Conservation (phyloP, 2,113 vertebrate species). For the Tragelaphus imberbis region DNA sequence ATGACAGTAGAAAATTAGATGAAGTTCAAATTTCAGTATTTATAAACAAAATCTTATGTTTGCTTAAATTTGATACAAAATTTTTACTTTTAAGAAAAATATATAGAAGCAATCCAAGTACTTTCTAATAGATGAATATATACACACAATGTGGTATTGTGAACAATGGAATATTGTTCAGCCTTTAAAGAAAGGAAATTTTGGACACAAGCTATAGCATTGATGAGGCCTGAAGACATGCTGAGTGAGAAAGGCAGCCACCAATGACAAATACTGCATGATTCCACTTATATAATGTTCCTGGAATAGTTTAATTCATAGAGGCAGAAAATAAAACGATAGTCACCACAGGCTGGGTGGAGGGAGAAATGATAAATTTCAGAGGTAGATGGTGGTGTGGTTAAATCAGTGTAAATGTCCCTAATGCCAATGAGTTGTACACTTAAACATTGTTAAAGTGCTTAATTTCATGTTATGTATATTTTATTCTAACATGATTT, state of each 20-base stretch:
- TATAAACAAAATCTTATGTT: neutral
- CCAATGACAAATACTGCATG: neutral
- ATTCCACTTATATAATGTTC: neutral
- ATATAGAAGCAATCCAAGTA: neutral
- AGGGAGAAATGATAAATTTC: neutral
- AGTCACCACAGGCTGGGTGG: neutral
- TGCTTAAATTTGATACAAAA: slow-evolving; percentile 10
- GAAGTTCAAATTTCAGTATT: neutral
- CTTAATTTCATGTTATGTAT: neutral
- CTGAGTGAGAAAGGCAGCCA: neutral
- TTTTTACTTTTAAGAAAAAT: neutral
- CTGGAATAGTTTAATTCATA: neutral
- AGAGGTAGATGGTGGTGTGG: neutral
- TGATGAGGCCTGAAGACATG: neutral
- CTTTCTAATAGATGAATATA: neutral
- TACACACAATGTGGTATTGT: neutral
- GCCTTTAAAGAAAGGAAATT: neutral
- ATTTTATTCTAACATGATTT: neutral
- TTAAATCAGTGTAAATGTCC: neutral
- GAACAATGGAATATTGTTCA: neutral
- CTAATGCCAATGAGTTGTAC: neutral
- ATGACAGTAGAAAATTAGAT: neutral
- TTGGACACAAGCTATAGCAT: neutral
- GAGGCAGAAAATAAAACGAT: neutral
- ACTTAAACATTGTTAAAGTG: neutral